Percentiles rank a stretch among this genome's conserved stretches.
Conservation (phyloP, 2,888 invertebrate genomes). For the Hyposoter didymator region DNA sequence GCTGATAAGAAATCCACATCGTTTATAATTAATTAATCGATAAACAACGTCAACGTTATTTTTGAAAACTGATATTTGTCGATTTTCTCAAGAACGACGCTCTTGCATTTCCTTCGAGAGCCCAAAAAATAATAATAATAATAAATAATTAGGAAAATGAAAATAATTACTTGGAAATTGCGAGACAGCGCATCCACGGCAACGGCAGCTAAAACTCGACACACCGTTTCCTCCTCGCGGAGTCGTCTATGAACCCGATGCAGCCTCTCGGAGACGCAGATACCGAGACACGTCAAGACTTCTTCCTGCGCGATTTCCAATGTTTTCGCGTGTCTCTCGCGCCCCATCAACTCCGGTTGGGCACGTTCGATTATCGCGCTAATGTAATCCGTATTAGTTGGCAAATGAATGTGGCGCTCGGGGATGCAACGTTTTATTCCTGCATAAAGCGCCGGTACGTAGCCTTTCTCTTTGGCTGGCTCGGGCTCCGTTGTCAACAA, state of each 20-base stretch:
- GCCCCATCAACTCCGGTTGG: slow-evolving; percentile 95
- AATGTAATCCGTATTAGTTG: slow-evolving; percentile 95
- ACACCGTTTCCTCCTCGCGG: slow-evolving; percentile 96
- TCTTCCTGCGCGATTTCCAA: slow-evolving; percentile 98
- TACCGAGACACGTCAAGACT: slow-evolving; percentile 96
- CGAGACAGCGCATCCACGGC: slow-evolving; percentile 94
- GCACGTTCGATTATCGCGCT: slow-evolving; percentile 94
- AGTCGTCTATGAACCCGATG: slow-evolving; percentile 94
- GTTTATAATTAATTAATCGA: neutral
- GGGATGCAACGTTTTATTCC: slow-evolving; percentile 94
- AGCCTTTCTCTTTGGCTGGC: slow-evolving; percentile 94
- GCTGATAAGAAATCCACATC: neutral
- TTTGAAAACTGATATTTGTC: no score
- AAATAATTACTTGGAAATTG: slow-evolving; percentile 89
- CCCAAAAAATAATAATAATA: no score
- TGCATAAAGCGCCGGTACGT: slow-evolving; percentile 93
- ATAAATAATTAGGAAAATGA: slow-evolving; percentile 64
- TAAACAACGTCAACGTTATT: neutral
- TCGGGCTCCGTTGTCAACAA: slow-evolving; percentile 94
- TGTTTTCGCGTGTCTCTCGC: slow-evolving; percentile 98
- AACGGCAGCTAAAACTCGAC: slow-evolving; percentile 95
- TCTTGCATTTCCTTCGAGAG: no score
- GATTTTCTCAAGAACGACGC: no score
- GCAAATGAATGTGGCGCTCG: slow-evolving; percentile 95
- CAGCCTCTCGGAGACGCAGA: slow-evolving; percentile 96